Evolutionary conservation across 1,140 invertebrate genomes (phyloP), one percentile per base, ranked within the genome.

Genomic region (Sitophilus oryzae): DNA sequence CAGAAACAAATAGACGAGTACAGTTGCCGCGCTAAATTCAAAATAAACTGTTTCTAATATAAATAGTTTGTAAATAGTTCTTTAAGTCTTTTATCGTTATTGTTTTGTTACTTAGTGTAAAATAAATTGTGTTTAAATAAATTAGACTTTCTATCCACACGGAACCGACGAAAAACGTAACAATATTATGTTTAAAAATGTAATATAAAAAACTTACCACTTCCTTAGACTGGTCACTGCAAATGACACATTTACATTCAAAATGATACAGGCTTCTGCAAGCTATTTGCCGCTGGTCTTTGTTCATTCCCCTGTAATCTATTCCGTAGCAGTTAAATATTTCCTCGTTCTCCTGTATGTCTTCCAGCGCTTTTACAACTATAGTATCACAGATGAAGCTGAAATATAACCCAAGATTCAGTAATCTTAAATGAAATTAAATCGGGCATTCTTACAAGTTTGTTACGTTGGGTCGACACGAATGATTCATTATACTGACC

Each of bases 401-500:
- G 30, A 53, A 68, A 66, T 56, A 64, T 48, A 34, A 36, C 2
- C 5, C 3, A 8, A 42, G 20, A 9, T 5, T 9, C 4, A 42
- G 8, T 18, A 19, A 44, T 44, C 20, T 44, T 44, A 47, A 8
- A 2, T 4, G 1, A 20, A 20, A 6, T 8, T 15, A 18, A 8
- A 1, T 5, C 20, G 3, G 1, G 53, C 25, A 52, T 40, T 64
- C 71, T 72, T 69, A 89, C 85, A 84, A 85, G 59, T 84, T 85
- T 51, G 86, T 83, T 49, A 92, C 85, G 66, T 85, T 88, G 5
- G 90, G 83, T 69, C 89, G 81, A 70, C 91, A 94, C 10, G 89
- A 89, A 75, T 94, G 91, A 72, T 94, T 94, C 83, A 93, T 86
- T 75, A 93, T 84, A 65, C 88, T 89, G 8, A 86, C 84, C n/a